phyloP scores from a whole-genome alignment of 2,113 vertebrate genomes.

The Tachuris rubrigastra region DNA sequence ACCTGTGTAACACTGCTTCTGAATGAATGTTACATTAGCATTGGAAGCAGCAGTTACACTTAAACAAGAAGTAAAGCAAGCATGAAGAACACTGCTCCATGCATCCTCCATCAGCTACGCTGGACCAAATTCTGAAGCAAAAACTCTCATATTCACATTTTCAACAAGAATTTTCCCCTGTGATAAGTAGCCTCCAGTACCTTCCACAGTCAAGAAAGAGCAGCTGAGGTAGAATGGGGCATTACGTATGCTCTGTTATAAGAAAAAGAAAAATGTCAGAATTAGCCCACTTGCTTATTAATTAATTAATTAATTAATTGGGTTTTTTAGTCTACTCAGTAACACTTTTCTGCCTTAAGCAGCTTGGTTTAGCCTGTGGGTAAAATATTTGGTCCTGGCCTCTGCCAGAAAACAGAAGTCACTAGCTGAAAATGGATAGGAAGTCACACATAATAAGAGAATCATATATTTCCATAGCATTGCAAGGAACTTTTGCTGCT shows the following conservation, averaged over 20 bases:
- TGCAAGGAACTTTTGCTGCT: conserved; percentile 29
- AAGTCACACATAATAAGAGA: conserved; percentile 39
- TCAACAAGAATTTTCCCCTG: not conserved
- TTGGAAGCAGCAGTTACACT: not conserved
- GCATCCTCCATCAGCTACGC: not conserved
- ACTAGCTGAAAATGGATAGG: conserved; percentile 43
- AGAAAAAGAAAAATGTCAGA: not conserved
- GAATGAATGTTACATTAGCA: not conserved
- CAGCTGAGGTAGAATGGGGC: not conserved
- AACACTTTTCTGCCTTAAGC: not conserved
- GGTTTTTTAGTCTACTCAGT: not conserved
- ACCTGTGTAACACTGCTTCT: not conserved
- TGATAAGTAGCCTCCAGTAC: not conserved
- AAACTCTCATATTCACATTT: fast-evolving
- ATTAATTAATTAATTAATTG: not conserved
- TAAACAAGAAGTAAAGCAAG: not conserved
- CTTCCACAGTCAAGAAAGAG: not conserved
- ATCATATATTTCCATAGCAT: conserved; percentile 23
- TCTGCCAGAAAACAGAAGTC: conserved; percentile 52
- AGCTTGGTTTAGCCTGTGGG: conserved; percentile 25
- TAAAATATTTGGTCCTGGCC: conserved; percentile 38
- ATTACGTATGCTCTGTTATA: not conserved
- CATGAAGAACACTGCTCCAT: not conserved
- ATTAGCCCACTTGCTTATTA: not conserved
- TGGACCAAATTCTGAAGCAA: not conserved